A percentile compares a stretch with the other conserved stretches of the same genome.
Evolutionary conservation across 2,797 vertebrate species (phyloP).

Genomic region (Salmo trutta): DNA sequence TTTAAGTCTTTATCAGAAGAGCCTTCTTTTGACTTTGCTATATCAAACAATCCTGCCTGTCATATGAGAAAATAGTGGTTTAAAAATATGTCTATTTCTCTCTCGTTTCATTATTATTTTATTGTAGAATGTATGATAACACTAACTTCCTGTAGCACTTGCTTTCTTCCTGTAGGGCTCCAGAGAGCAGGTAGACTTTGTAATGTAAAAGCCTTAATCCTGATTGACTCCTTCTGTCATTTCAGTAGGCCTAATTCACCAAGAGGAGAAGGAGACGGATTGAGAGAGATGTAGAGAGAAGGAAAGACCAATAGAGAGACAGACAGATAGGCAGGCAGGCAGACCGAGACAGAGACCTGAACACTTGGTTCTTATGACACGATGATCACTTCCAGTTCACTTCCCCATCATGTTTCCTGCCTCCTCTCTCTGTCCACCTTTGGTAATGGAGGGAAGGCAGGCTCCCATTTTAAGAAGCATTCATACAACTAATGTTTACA

Average conservation of each 20-base stretch:
- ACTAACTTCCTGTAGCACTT: background rate
- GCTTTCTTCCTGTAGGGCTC: background rate
- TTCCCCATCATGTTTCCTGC: background rate
- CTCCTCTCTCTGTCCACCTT: background rate
- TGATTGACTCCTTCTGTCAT: background rate
- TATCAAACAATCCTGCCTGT: slow-evolving; percentile 7
- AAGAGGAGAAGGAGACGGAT: background rate
- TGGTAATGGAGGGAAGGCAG: background rate
- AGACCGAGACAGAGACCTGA: background rate
- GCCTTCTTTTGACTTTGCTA: background rate
- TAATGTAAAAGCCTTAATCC: background rate
- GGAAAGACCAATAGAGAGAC: no score
- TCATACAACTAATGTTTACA: background rate
- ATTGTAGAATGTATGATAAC: background rate
- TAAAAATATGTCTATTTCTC: background rate
- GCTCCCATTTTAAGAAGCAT: background rate
- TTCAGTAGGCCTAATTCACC: background rate
- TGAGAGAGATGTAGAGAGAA: no score
- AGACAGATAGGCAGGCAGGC: background rate
- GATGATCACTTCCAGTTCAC: background rate
- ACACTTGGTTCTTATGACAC: background rate
- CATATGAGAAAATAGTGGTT: background rate
- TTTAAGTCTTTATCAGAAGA: background rate
- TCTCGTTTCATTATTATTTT: background rate
- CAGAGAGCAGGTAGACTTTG: background rate